Evolutionary conservation across 2,113 vertebrate genomes (phyloP).

Genomic region (Protomyctophum bolini): DNA sequence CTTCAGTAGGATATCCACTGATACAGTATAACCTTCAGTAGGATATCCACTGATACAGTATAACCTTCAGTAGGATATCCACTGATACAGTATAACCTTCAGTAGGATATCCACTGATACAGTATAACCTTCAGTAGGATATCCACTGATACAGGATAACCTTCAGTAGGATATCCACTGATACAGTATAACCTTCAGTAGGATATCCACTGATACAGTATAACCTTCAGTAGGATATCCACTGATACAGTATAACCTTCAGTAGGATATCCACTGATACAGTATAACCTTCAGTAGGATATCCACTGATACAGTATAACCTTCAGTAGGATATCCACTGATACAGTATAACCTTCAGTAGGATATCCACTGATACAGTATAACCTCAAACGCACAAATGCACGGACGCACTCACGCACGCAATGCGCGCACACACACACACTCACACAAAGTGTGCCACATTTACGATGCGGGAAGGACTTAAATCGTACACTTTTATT

Average conservation of each 20-base stretch:
- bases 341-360: too few species aligned
- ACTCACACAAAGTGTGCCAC: too few species aligned
- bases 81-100: too few species aligned
- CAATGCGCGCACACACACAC: constrained; percentile 52
- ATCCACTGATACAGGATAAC: too few species aligned
- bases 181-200: too few species aligned
- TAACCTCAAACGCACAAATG: neutral
- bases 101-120: constrained; percentile 70
- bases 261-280: constrained; percentile 70
- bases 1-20: constrained; percentile 66
- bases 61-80: constrained; percentile 65
- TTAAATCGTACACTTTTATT: too few species aligned
- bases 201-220: too few species aligned
- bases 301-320: too few species aligned
- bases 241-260: too few species aligned
- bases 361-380: constrained; percentile 60
- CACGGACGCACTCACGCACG: neutral
- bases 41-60: too few species aligned
- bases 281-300: constrained; percentile 67
- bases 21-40: too few species aligned
- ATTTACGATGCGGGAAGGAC: too few species aligned
- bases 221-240: constrained; percentile 65
- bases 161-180: constrained; percentile 66
- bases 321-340: constrained; percentile 66
- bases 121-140: constrained; percentile 67